Conservation (phyloP, 1,140 invertebrate species). For the Zaprionus ghesquierei region DNA sequence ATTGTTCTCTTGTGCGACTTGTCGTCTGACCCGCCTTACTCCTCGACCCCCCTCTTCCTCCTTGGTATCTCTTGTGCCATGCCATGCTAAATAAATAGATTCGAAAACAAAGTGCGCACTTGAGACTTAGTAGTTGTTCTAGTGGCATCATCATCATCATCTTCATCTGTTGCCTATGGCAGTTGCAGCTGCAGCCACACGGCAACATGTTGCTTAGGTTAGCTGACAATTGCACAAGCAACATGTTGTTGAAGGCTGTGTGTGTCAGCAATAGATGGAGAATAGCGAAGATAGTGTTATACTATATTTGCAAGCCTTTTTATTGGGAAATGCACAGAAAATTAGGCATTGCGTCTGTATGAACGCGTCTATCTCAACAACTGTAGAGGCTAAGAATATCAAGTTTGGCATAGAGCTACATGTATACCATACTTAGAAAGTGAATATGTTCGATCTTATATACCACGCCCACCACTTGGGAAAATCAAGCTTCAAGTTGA, state of each 20-base stretch:
- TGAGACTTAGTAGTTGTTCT: neutral
- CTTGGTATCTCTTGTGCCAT: neutral
- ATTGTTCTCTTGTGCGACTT: neutral
- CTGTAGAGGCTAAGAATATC: neutral
- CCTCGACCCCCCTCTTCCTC: neutral
- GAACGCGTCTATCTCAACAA: neutral
- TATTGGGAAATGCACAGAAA: too few species aligned
- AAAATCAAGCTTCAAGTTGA: too few species aligned
- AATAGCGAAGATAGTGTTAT: too few species aligned
- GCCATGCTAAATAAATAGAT: neutral
- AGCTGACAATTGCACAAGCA: neutral
- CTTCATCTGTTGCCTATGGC: neutral
- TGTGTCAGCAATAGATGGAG: too few species aligned
- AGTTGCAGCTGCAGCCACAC: neutral
- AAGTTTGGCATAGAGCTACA: neutral
- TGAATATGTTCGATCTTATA: neutral
- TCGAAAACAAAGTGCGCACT: neutral
- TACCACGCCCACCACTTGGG: neutral
- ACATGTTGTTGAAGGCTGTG: too few species aligned
- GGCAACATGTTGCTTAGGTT: neutral
- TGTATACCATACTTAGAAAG: neutral
- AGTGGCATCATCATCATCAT: neutral
- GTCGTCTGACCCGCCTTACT: neutral
- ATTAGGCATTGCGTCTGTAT: too few species aligned
- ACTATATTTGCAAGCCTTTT: too few species aligned